Conservation (phyloP, 2,113 vertebrate genomes). For the Litocranius walleri region DNA sequence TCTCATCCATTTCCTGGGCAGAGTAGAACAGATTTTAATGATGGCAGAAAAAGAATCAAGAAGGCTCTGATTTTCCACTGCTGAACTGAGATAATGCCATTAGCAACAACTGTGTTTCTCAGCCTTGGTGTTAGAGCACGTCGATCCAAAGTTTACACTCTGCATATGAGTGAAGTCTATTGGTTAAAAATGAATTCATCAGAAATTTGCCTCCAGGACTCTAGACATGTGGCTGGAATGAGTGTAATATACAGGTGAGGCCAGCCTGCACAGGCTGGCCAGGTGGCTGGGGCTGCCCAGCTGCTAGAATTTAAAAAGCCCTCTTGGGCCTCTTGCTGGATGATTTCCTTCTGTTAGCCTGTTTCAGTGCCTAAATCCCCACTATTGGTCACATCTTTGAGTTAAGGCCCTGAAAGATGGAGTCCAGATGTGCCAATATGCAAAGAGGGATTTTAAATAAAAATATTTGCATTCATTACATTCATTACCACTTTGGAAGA, state of each 20-base stretch:
- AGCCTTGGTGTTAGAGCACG: background rate
- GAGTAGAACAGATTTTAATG: background rate
- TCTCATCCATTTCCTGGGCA: background rate
- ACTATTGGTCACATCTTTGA: background rate
- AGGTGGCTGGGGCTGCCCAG: background rate
- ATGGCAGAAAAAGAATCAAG: background rate
- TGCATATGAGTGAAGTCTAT: background rate
- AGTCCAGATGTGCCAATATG: background rate
- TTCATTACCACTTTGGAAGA: background rate
- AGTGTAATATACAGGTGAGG: background rate
- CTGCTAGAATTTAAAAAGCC: background rate
- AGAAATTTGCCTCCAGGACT: background rate
- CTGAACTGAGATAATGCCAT: background rate
- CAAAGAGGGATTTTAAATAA: background rate
- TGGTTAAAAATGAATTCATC: slow-evolving; percentile 48
- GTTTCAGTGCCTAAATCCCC: background rate
- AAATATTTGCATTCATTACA: background rate
- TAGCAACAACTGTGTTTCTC: slow-evolving; percentile 23
- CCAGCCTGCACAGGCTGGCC: background rate
- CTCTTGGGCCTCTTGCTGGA: background rate
- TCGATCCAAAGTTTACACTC: slow-evolving; percentile 1
- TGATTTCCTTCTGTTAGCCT: background rate
- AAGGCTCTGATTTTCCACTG: background rate
- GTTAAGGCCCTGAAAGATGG: background rate
- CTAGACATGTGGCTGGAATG: background rate